phyloP scores from a whole-genome alignment of 2,888 invertebrate species.

The Nomada fabriciana region DNA sequence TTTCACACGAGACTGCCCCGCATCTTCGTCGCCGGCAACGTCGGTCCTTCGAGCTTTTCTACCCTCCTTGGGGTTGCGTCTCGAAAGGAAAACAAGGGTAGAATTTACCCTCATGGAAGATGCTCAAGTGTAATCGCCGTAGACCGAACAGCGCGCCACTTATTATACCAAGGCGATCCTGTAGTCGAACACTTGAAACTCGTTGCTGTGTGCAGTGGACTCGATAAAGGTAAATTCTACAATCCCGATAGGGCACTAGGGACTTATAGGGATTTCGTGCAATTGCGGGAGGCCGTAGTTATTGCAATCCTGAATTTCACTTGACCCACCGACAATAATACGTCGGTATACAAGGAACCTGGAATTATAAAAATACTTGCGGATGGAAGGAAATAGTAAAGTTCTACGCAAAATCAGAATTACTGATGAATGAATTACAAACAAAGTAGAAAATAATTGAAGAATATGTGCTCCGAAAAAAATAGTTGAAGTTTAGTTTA shows the following conservation, averaged over 20 bases:
- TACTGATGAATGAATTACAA: too few species aligned
- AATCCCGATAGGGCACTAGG: not conserved
- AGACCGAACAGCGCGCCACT: conserved; percentile 20
- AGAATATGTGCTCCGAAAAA: too few species aligned
- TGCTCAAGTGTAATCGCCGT: conserved; percentile 36
- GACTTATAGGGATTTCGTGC: not conserved
- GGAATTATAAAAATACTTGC: not conserved
- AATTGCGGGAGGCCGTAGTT: not conserved
- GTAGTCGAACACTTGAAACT: conserved; percentile 56
- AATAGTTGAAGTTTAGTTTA: too few species aligned
- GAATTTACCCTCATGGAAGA: conserved; percentile 62
- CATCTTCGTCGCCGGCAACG: conserved; percentile 72
- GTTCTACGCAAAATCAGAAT: too few species aligned
- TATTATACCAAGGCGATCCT: conserved; percentile 66
- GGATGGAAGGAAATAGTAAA: too few species aligned
- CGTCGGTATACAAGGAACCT: conserved; percentile 6
- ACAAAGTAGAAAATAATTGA: too few species aligned
- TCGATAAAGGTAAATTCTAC: conserved; percentile 50
- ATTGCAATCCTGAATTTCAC: not conserved
- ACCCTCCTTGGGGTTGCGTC: conserved; percentile 64
- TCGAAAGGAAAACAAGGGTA: conserved; percentile 70
- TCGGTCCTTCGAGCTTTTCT: conserved; percentile 68
- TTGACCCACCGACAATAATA: not conserved
- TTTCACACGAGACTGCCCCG: conserved; percentile 77
- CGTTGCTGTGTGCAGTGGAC: not conserved